Percentiles rank a stretch among this genome's conserved stretches.
These are phyloP conservation scores for Paracanthobrama guichenoti DNA, from an alignment of 2,113 vertebrate species.

Conservation along the genomic window DNA sequence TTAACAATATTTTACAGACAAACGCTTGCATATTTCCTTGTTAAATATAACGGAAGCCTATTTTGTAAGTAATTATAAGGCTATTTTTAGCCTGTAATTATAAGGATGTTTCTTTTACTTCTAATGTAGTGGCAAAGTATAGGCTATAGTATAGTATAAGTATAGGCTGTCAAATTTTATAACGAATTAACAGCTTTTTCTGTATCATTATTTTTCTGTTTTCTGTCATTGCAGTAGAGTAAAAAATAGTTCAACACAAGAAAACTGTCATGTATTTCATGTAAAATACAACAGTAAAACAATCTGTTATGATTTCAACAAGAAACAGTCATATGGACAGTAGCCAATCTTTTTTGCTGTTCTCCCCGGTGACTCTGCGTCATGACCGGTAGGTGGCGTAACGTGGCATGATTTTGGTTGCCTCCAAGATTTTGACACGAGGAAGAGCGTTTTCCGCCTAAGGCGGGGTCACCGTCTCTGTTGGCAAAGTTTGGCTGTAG, in stretches of 20 bases:
- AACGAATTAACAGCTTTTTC: background rate
- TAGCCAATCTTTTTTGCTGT: background rate
- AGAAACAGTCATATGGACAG: background rate
- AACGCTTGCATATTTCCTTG: too few relatives aligned
- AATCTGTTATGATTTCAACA: too few relatives aligned
- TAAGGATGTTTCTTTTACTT: background rate
- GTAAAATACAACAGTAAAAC: background rate
- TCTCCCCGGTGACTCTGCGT: background rate
- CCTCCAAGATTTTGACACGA: slow-evolving; percentile 38
- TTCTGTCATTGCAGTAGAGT: background rate
- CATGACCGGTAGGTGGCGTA: slow-evolving; percentile 28
- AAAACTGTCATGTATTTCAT: background rate
- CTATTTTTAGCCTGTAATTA: background rate
- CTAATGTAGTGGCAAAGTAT: background rate
- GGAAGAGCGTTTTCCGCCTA: slow-evolving; percentile 34
- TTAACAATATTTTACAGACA: too few relatives aligned
- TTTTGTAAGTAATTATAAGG: too few relatives aligned
- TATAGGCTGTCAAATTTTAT: too few relatives aligned
- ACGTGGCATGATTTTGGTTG: background rate
- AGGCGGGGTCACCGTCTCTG: slow-evolving; percentile 38
- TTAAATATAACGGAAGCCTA: too few relatives aligned
- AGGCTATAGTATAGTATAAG: too few relatives aligned
- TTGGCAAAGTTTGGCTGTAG: slow-evolving; percentile 57
- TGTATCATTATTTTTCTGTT: background rate
- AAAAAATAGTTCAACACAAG: background rate